Evolutionary conservation across 2,797 vertebrate species (phyloP).

Genomic region (Delichon dasypus): DNA sequence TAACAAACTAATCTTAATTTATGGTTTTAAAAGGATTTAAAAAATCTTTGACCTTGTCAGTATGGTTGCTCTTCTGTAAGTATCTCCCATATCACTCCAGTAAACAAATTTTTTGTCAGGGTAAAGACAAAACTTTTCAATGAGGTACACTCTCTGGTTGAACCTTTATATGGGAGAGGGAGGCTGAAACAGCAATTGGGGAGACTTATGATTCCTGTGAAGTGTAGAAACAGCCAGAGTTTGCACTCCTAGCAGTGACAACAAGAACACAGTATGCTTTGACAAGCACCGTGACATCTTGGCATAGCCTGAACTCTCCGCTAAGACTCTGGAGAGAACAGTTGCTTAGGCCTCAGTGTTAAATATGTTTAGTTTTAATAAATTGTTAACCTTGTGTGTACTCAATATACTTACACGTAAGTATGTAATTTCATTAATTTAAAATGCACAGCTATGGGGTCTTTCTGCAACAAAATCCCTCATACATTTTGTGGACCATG

Average conservation of each 20-base stretch:
- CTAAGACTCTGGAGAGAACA: not conserved
- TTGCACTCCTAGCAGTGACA: not conserved
- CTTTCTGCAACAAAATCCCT: not conserved
- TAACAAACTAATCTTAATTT: not conserved
- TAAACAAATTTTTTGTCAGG: not conserved
- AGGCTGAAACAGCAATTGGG: not conserved
- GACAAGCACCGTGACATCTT: not conserved
- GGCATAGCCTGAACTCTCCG: not conserved
- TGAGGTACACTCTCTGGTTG: not conserved
- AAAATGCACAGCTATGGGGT: not conserved
- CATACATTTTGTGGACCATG: not conserved
- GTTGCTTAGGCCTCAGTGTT: not conserved
- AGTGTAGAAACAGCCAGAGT: not conserved
- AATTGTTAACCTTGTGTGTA: not conserved
- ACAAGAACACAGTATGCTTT: not conserved
- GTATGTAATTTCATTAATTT: not conserved
- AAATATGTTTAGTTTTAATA: not conserved
- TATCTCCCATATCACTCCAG: not conserved
- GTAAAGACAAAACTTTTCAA: not conserved
- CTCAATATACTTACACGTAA: not conserved
- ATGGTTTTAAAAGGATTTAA: not conserved
- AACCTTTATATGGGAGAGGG: not conserved
- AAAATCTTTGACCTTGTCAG: not conserved
- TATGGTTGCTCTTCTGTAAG: not conserved
- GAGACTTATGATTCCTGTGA: not conserved